Percentiles rank a stretch among this genome's conserved stretches.
These are phyloP conservation scores for Harpagifer antarcticus DNA, from an alignment of 2,797 vertebrate species.

Conservation along the genomic window DNA sequence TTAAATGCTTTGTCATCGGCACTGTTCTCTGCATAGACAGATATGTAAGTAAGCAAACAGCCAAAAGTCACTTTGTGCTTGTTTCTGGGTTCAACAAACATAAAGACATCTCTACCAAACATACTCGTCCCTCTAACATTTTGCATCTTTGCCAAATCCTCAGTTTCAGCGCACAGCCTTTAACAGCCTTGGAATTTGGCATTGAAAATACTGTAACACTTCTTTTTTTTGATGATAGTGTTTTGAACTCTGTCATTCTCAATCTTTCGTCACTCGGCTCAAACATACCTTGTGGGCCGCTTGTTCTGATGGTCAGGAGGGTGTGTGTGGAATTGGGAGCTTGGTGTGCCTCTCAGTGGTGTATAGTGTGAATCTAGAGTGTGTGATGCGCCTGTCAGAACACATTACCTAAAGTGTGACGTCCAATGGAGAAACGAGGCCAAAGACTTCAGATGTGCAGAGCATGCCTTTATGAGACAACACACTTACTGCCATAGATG, in stretches of 20 bases:
- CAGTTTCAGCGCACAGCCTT: slow-evolving; percentile 2
- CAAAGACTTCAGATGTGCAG: slow-evolving; percentile 47
- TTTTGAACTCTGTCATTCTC: slow-evolving; percentile 42
- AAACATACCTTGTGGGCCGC: slow-evolving; percentile 14
- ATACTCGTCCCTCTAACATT: slow-evolving; percentile 1
- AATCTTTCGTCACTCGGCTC: slow-evolving; percentile 36
- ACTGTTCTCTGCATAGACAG: slow-evolving; percentile 17
- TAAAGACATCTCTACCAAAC: slow-evolving; percentile 7
- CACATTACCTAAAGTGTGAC: slow-evolving; percentile 68
- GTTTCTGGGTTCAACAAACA: slow-evolving; percentile 34
- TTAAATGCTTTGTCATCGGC: slow-evolving; percentile 32
- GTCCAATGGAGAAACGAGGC: slow-evolving; percentile 65
- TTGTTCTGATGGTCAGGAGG: slow-evolving; percentile 7
- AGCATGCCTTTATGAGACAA: slow-evolving; percentile 26
- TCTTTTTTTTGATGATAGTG: slow-evolving; percentile 14
- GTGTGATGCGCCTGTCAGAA: slow-evolving; percentile 66
- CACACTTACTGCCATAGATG: slow-evolving; percentile 4
- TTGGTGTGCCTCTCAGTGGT: slow-evolving; percentile 41
- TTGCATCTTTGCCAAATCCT: slow-evolving; percentile 15
- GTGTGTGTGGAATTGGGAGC: slow-evolving; percentile 18
- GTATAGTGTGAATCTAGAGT: slow-evolving; percentile 46
- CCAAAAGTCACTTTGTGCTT: slow-evolving; percentile 46
- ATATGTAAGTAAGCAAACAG: slow-evolving; percentile 39
- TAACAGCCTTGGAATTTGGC: neutral
- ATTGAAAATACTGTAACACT: slow-evolving; percentile 9